Base-by-base conservation (phyloP, 2,113 vertebrate species). In the Nesogale talazaci region DNA sequence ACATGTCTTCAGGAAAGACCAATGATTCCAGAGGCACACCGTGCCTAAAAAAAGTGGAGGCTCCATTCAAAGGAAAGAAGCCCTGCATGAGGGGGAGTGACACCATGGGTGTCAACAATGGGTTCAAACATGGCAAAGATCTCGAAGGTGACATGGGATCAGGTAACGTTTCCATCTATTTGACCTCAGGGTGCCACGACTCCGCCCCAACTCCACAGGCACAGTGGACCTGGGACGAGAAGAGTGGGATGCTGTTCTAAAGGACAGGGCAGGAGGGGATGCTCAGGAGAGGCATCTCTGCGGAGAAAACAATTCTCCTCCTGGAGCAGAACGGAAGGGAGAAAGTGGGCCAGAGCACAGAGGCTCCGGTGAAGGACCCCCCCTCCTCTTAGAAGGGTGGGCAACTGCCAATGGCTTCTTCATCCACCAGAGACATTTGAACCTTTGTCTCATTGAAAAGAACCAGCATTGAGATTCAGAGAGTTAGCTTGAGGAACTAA, bases 361-460 rank as follows among this genome's bases (percentile, higher is more conserved):
- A 5, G 8, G 78, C 11, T 3, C 56, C 38, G 65, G 36, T 17
- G 2, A 36, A 36, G 52, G 69, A 34, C 7, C 4, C 23, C 17
- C 52, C 25, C 29, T 94, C 31, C 2, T 42, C 70, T 84, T 34
- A 36, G 12, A 16, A 4, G 6, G 74, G 12, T 9, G 56, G n/a
- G 42, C 31, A 25, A 23, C 23, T 40, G 19, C 27, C 57, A 22
- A 6, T 46, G 12, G 36, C 15, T 83, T 74, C 57, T 84, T 70
- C 59, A 77, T 46, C 59, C 36, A 15, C 36, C 10, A 2, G 89
- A 52, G 57, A 93, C 81, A 83, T 40, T 14, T 20, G 46, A 90
- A 76, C 14, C 17, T 91, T 42, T 75, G 36, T 75, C 29, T 92
- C 6, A 2, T 38, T 88, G 70, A 89, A 93, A 87, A 76, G 76